Base-by-base conservation (phyloP, 2,113 vertebrate species). In the Atrichornis clamosus region DNA sequence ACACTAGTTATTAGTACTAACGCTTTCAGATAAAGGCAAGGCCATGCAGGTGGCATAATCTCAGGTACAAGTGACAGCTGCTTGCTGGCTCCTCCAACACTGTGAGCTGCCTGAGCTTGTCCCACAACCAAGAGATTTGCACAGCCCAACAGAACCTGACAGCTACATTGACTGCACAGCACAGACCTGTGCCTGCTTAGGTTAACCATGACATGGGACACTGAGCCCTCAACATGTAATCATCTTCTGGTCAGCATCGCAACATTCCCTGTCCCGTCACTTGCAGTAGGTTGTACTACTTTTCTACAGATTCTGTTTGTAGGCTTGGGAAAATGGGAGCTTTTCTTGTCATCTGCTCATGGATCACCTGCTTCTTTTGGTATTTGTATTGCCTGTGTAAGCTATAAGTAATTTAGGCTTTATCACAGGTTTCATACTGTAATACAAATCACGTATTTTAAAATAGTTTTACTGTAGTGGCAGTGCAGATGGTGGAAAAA, bases 61-160 rank as follows among this genome's bases (percentile, higher is more conserved):
- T 58, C 21, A 41, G 21, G 5, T 37, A 12, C 14, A 5, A 12
- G 18, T 1, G 3, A 33, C 49, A 47, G 9, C 41, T 37, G 30
- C 60, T 39, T 3, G 2, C 24, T 2, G 1, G 10, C 33, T 89
- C 5, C 11, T 46, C 20, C 27, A 35, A 7, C 26, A 23, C 24
- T 6, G 1, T 24, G 10, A 3, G 1, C 4, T 26, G 20, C 33
- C 14, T 4, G 35, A 41, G 17, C 19, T 35, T 35, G 11, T 74
- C 15, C 21, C 13, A 27, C 21, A 22, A 16, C 42, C 26, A 4
- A 10, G 42, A 21, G 32, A 10, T 39, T 27, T 39, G 27, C 3
- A 7, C 3, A 3, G 19, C 28, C 3, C 18, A 23, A 10, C 0
- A 2, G 32, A 35, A 9, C 19, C 41, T 35, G 47, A 65, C 16